Evolutionary conservation across 30 jellyfish, hydroid and myxozoan genomes (phyloP).

Genomic region (Cassiopea andromeda): DNA sequence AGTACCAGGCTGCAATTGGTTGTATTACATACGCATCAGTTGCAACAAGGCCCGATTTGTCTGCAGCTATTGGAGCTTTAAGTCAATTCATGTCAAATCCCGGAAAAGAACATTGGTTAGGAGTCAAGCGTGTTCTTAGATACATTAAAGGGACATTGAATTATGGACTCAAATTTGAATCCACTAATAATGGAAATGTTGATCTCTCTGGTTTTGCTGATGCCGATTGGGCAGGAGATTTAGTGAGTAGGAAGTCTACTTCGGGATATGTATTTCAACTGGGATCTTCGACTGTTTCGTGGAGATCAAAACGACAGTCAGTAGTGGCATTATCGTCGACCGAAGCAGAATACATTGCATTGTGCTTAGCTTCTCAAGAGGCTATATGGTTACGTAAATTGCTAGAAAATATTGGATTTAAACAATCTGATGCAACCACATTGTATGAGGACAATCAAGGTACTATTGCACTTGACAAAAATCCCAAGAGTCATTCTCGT

Average conservation of each 20-base stretch:
- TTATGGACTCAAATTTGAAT: background rate
- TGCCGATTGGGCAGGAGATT: background rate
- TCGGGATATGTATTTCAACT: background rate
- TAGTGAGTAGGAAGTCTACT: background rate
- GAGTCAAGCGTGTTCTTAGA: background rate
- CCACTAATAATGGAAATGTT: background rate
- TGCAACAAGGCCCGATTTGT: background rate
- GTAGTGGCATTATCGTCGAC: background rate
- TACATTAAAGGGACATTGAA: background rate
- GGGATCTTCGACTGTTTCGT: background rate
- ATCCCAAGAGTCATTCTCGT: background rate
- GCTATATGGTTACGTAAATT: background rate
- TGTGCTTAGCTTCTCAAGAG: background rate
- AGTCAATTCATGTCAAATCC: background rate
- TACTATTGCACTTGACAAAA: background rate
- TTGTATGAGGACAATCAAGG: background rate
- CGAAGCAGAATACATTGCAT: background rate
- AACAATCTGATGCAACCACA: background rate
- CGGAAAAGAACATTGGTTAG: background rate
- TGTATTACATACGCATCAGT: background rate
- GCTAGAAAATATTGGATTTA: background rate
- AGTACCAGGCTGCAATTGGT: background rate
- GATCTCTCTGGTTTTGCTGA: background rate
- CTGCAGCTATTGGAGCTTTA: background rate
- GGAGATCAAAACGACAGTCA: background rate